A percentile compares a stretch with the other conserved stretches of the same genome.
Conservation (phyloP, 2,113 vertebrate species). For the Oncorhynchus gorbuscha region DNA sequence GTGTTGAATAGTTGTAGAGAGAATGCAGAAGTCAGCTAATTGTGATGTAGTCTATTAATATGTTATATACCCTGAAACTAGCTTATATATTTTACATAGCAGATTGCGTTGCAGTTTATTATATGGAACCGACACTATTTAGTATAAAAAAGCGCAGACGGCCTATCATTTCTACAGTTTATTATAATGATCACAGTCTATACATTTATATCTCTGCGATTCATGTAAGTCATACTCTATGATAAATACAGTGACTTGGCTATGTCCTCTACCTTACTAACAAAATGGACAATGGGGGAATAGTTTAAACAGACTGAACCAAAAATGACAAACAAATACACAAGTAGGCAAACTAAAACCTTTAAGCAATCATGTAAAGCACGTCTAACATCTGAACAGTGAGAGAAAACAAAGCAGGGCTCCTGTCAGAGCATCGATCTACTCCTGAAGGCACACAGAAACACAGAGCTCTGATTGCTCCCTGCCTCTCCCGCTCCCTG, state of each 20-base stretch:
- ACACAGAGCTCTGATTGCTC: conserved; percentile 81
- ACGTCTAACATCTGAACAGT: conserved; percentile 88
- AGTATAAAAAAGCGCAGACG: no score
- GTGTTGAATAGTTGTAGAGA: neutral
- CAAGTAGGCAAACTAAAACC: conserved; percentile 84
- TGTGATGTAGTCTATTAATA: no score
- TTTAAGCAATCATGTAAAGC: conserved; percentile 98
- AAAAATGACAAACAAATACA: conserved; percentile 66
- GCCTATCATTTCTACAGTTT: no score
- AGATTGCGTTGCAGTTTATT: neutral
- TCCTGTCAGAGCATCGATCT: conserved; percentile 92
- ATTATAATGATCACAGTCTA: no score
- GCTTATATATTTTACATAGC: neutral
- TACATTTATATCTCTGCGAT: neutral
- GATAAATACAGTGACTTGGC: neutral
- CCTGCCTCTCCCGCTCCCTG: conserved; percentile 72
- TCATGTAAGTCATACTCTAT: neutral
- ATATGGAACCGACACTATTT: no score
- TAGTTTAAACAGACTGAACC: conserved; percentile 45
- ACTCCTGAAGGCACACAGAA: conserved; percentile 88
- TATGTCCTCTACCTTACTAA: conserved; percentile 14
- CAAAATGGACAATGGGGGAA: conserved; percentile 50
- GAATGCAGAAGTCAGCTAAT: neutral
- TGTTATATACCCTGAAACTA: neutral
- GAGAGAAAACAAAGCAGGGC: conserved; percentile 90